These are phyloP conservation scores for Lacerta viridis DNA, from an alignment of 2,797 vertebrate species.

Conservation along the genomic window DNA sequence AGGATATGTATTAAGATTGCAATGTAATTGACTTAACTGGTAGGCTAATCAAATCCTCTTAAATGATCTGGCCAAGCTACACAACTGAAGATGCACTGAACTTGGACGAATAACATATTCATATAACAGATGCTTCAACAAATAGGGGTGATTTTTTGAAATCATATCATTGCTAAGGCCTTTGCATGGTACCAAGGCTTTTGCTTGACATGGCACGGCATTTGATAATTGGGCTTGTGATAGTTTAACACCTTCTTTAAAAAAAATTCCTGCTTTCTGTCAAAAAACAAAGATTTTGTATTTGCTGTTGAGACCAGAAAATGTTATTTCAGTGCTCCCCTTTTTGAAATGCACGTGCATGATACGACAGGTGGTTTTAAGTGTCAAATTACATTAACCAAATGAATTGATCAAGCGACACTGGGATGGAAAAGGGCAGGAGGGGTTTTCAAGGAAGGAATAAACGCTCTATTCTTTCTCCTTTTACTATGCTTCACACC, in stretches of 20 bases:
- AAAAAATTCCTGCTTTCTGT: not conserved
- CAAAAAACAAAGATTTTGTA: not conserved
- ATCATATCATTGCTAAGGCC: not conserved
- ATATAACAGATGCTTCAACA: not conserved
- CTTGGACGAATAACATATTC: not conserved
- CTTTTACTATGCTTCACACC: conserved; percentile 23
- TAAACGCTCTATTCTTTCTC: conserved; percentile 15
- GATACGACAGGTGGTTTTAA: conserved; percentile 15
- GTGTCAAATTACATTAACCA: not conserved
- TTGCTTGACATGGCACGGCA: not conserved
- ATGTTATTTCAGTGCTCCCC: not conserved
- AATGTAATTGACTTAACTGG: conserved; percentile 1
- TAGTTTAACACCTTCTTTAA: not conserved
- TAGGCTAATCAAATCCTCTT: not conserved
- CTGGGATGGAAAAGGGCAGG: conserved; percentile 9
- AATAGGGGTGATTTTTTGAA: not conserved
- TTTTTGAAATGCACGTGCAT: not conserved
- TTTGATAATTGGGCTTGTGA: not conserved
- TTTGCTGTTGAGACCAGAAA: not conserved
- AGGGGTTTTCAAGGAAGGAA: not conserved
- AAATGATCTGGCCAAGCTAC: not conserved
- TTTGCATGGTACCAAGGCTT: not conserved
- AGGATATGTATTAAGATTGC: not conserved
- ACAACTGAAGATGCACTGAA: not conserved
- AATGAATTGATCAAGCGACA: conserved; percentile 15